These are phyloP conservation scores for Cyclophora albipunctata DNA, from an alignment of 2,888 invertebrate genomes.

Conservation along the genomic window DNA sequence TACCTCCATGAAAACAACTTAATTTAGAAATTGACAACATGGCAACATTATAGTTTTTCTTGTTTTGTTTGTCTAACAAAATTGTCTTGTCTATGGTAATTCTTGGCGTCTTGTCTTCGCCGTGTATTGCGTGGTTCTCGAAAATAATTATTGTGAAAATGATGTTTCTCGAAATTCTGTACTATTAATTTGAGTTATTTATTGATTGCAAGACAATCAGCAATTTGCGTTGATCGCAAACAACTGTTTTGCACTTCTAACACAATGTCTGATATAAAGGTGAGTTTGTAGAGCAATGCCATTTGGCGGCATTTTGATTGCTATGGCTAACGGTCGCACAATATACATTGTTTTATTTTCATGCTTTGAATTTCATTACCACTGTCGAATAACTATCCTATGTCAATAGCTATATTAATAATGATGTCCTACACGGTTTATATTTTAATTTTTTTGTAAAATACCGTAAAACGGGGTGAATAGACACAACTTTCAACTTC, in stretches of 20 bases:
- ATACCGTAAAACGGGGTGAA: too few relatives aligned
- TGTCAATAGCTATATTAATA: too few relatives aligned
- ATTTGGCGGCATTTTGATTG: slow-evolving; percentile 70
- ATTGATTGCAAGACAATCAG: slow-evolving; percentile 41
- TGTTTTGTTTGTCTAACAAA: neutral
- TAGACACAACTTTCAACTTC: too few relatives aligned
- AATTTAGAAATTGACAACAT: too few relatives aligned
- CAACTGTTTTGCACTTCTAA: slow-evolving; percentile 40
- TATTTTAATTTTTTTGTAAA: slow-evolving; percentile 1
- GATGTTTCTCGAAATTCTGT: slow-evolving; percentile 40
- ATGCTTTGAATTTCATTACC: too few relatives aligned
- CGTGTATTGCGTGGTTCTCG: slow-evolving; percentile 36
- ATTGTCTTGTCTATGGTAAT: slow-evolving; percentile 38
- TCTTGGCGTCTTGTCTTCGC: slow-evolving; percentile 61
- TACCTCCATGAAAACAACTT: too few relatives aligned
- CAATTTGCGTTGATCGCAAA: slow-evolving; percentile 56
- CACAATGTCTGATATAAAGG: slow-evolving; percentile 76
- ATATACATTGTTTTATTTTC: slow-evolving; percentile 18
- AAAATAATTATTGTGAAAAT: slow-evolving; percentile 31
- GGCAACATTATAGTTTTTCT: neutral
- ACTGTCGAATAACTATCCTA: too few relatives aligned
- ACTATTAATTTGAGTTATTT: slow-evolving; percentile 35
- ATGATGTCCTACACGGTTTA: slow-evolving; percentile 4
- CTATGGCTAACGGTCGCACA: slow-evolving; percentile 56
- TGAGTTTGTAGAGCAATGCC: slow-evolving; percentile 30